phyloP scores from a whole-genome alignment of 2,888 invertebrate genomes.

The Diploptera punctata region DNA sequence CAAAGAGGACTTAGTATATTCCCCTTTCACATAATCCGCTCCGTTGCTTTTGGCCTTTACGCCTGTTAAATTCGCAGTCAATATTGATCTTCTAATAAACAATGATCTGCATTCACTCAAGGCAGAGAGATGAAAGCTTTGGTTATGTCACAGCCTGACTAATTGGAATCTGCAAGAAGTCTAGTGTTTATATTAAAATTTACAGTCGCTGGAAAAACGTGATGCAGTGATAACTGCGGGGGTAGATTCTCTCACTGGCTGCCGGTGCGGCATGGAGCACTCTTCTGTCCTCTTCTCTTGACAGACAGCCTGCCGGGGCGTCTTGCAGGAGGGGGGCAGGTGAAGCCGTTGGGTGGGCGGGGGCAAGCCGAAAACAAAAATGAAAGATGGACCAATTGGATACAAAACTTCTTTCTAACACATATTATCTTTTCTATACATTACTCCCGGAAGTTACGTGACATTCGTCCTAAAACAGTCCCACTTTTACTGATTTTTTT shows the following conservation, averaged over 20 bases:
- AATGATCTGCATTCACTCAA: slow-evolving; percentile 12
- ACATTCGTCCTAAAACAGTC: slow-evolving; percentile 5
- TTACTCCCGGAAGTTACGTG: slow-evolving; percentile 14
- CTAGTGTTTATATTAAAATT: too few species aligned
- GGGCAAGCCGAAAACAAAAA: slow-evolving; percentile 9
- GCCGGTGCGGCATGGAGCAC: background rate
- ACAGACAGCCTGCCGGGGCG: slow-evolving; percentile 32
- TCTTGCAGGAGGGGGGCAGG: slow-evolving; percentile 18
- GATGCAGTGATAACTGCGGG: background rate
- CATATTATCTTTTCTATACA: background rate
- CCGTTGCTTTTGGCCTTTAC: slow-evolving; percentile 23
- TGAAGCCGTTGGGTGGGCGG: background rate
- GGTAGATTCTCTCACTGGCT: background rate
- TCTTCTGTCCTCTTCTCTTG: slow-evolving; percentile 4
- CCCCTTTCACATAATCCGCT: slow-evolving; percentile 23
- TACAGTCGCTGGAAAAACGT: background rate
- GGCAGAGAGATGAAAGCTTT: background rate
- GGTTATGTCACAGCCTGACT: too few species aligned
- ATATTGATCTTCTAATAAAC: slow-evolving; percentile 30
- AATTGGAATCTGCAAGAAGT: too few species aligned
- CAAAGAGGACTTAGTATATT: background rate
- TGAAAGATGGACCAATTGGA: slow-evolving; percentile 23
- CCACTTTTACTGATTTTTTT: background rate
- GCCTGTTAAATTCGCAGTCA: slow-evolving; percentile 24
- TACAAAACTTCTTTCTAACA: slow-evolving; percentile 15